A percentile compares a stretch with the other conserved stretches of the same genome.
Evolutionary conservation across 2,113 vertebrate genomes (phyloP).

Genomic region (Sylvicapra grimmia): DNA sequence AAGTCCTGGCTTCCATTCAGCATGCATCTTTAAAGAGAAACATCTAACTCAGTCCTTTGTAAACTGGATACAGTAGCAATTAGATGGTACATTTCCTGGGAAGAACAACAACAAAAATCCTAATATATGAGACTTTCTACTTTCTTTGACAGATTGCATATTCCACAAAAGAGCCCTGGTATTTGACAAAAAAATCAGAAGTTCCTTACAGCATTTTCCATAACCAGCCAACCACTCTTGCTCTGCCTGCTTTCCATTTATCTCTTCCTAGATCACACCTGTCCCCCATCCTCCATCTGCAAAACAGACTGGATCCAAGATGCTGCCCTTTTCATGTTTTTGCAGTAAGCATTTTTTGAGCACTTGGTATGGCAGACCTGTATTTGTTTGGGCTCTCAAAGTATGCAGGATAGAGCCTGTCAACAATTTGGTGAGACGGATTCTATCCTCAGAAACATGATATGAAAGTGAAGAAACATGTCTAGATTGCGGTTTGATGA

Average conservation of each 20-base stretch:
- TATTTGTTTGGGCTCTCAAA: background rate
- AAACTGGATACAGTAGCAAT: background rate
- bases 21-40: background rate
- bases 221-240: background rate
- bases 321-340: background rate
- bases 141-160: slow-evolving; percentile 17
- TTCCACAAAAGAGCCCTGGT: background rate
- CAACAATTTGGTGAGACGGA: background rate
- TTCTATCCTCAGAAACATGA: background rate
- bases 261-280: background rate
- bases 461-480: background rate
- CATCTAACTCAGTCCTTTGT: background rate
- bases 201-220: background rate
- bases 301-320: background rate
- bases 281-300: background rate
- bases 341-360: background rate
- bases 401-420: background rate
- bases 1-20: background rate
- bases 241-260: background rate
- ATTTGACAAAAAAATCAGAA: background rate
- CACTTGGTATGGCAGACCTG: background rate
- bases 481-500: background rate
- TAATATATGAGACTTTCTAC: background rate
- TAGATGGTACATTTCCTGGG: background rate
- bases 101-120: background rate